Conservation (phyloP, 2,797 vertebrate species). For the Phrynocephalus vlangalii region DNA sequence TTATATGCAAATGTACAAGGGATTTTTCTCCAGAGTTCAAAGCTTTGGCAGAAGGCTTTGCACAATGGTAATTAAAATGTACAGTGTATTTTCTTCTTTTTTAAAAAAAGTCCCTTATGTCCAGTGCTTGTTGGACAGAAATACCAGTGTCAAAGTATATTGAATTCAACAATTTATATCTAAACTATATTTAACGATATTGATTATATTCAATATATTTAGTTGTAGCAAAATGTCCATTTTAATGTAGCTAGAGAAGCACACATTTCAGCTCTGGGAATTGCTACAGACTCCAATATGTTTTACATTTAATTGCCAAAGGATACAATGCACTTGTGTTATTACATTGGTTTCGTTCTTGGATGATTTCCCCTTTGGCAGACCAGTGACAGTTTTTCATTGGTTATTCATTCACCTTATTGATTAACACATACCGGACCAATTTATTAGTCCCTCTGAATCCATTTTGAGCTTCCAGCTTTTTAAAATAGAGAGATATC, state of each 20-base stretch:
- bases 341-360: constrained; percentile 90
- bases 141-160: not conserved
- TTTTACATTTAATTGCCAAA: constrained; percentile 85
- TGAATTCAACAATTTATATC: constrained; percentile 50
- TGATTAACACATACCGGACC: constrained; percentile 87
- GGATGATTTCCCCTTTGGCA: constrained; percentile 90
- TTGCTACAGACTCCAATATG: constrained; percentile 77
- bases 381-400: constrained; percentile 84
- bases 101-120: constrained; percentile 32
- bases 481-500: constrained; percentile 63
- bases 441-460: constrained; percentile 88
- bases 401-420: constrained; percentile 88
- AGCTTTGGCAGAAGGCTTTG: constrained; percentile 64
- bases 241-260: constrained; percentile 45
- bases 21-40: constrained; percentile 66
- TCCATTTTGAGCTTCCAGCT: constrained; percentile 83
- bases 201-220: too few relatives aligned
- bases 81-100: not conserved
- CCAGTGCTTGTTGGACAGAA: constrained; percentile 4
- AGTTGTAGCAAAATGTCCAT: constrained; percentile 49
- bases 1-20: constrained; percentile 68
- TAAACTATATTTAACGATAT: constrained; percentile 27
- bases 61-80: constrained; percentile 62
- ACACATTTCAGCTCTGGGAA: constrained; percentile 73
- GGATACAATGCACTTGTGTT: constrained; percentile 85